Conservation (phyloP, 2,797 vertebrate species). For the Anas bernieri region DNA sequence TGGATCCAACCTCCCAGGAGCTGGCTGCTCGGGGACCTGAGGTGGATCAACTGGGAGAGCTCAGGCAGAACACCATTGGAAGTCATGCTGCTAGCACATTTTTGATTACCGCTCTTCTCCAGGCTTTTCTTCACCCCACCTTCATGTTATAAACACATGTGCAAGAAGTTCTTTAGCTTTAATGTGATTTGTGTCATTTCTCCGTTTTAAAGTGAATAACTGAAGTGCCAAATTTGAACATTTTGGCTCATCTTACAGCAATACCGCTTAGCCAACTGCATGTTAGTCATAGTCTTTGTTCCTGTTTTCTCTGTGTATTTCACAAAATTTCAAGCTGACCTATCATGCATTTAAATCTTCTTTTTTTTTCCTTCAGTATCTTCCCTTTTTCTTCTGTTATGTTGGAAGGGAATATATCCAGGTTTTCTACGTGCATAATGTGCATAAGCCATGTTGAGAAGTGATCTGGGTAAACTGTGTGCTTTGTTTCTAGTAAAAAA, state of each 20-base stretch:
- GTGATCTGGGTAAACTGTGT: neutral
- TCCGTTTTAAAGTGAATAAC: neutral
- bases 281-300: neutral
- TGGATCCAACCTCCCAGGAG: neutral
- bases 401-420: neutral
- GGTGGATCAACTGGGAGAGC: neutral
- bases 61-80: neutral
- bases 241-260: neutral
- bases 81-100: neutral
- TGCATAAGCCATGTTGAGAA: neutral
- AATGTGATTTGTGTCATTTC: neutral
- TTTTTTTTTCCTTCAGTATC: neutral
- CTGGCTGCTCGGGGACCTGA: fast-evolving
- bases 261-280: neutral
- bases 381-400: neutral
- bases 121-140: neutral
- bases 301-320: neutral
- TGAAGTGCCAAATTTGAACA: neutral
- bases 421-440: neutral
- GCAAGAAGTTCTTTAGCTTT: neutral
- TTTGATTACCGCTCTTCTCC: neutral
- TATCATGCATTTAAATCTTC: neutral
- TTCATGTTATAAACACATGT: neutral
- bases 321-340: neutral
- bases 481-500: neutral